Conservation (phyloP, 2,113 vertebrate genomes). For the Sander vitreus region DNA sequence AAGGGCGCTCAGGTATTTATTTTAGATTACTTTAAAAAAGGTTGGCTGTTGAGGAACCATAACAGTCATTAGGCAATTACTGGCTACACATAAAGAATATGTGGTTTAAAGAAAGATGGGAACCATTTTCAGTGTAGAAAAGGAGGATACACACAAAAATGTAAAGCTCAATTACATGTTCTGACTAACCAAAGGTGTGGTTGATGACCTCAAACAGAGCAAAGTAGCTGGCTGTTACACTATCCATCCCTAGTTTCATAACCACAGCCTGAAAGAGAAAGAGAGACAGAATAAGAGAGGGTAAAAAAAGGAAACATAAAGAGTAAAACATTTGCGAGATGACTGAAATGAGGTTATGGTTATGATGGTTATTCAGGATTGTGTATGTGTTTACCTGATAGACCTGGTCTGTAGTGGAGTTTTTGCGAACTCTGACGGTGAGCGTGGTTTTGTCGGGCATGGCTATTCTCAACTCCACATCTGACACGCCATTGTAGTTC, state of each 20-base stretch:
- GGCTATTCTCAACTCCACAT: constrained; percentile 94
- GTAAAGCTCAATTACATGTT: background rate
- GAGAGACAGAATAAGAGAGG: background rate
- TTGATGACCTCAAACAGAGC: constrained; percentile 97
- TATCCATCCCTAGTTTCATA: constrained; percentile 93
- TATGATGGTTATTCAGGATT: background rate
- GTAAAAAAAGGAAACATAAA: background rate
- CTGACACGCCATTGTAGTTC: constrained; percentile 95
- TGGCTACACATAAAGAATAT: background rate
- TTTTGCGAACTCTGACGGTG: constrained; percentile 94
- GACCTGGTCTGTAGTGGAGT: constrained; percentile 97
- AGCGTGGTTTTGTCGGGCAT: constrained; percentile 91
- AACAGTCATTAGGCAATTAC: background rate
- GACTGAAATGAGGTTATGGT: background rate
- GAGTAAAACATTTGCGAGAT: background rate
- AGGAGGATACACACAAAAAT: constrained; percentile 9
- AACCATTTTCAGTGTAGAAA: background rate
- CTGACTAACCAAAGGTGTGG: constrained; percentile 93
- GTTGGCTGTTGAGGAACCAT: background rate
- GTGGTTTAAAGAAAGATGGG: background rate
- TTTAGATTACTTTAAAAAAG: background rate
- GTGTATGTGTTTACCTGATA: constrained; percentile 90
- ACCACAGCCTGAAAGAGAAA: constrained; percentile 87
- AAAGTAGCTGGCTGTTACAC: constrained; percentile 93
- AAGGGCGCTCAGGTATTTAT: background rate